These are phyloP conservation scores for Sebastes nivosus DNA, from an alignment of 2,797 vertebrate genomes.

Conservation along the genomic window DNA sequence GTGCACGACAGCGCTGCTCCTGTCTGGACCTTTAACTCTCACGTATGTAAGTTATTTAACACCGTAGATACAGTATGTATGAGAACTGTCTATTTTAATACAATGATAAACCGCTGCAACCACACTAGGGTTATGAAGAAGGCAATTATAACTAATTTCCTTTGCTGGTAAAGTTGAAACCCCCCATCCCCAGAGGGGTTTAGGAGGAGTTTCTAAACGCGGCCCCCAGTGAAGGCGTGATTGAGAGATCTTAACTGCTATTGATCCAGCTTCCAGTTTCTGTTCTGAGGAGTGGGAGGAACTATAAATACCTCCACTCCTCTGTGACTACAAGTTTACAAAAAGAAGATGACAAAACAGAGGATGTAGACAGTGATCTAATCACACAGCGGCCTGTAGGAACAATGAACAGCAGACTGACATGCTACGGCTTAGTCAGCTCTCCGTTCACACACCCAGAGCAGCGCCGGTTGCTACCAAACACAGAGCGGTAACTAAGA, in stretches of 20 bases:
- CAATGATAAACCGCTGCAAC: too few species aligned
- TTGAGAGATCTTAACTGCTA: background rate
- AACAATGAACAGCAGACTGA: conserved; percentile 35
- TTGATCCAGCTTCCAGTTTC: conserved; percentile 2
- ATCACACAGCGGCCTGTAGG: conserved; percentile 20
- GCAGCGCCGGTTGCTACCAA: conserved; percentile 74
- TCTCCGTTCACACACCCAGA: conserved; percentile 49
- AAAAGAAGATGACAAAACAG: background rate
- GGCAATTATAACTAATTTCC: background rate
- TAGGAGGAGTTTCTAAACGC: background rate
- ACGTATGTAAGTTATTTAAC: too few species aligned
- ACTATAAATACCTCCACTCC: conserved; percentile 33
- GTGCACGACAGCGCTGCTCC: too few species aligned
- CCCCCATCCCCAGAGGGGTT: background rate
- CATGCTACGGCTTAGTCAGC: conserved; percentile 33
- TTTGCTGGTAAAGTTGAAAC: background rate
- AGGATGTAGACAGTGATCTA: conserved; percentile 26
- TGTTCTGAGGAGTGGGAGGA: background rate
- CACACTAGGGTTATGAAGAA: background rate
- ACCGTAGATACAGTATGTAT: too few species aligned
- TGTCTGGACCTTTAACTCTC: too few species aligned
- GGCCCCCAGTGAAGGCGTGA: background rate
- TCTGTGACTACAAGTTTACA: background rate
- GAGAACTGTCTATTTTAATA: too few species aligned
- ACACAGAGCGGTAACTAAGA: conserved; percentile 68